Conservation (phyloP, 2,888 invertebrate genomes). For the Creontiades dilutus region DNA sequence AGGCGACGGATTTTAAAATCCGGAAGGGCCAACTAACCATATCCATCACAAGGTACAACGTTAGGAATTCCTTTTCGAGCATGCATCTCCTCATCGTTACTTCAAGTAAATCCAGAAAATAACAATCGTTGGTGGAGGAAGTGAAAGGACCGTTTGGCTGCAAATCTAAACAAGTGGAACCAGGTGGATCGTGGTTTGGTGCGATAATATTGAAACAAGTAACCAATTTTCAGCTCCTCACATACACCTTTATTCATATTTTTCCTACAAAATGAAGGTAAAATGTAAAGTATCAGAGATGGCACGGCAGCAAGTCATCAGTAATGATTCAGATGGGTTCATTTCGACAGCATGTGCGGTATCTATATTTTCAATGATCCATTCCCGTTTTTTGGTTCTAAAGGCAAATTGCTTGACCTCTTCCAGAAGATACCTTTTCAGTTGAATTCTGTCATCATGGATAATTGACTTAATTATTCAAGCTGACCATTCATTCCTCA, state of each 20-base stretch:
- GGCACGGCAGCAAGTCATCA: conserved; percentile 17
- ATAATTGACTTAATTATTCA: conserved; percentile 7
- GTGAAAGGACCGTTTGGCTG: conserved; percentile 33
- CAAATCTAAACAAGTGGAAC: neutral
- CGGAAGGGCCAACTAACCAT: too few relatives aligned
- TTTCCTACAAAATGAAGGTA: neutral
- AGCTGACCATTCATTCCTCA: neutral
- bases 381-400: neutral
- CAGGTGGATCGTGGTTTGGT: conserved; percentile 42
- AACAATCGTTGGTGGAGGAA: conserved; percentile 46
- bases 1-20: too few relatives aligned
- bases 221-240: conserved; percentile 26
- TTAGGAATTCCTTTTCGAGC: conserved; percentile 68
- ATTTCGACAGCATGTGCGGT: neutral
- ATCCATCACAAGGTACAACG: too few relatives aligned
- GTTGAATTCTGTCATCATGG: neutral
- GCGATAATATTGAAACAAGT: conserved; percentile 8
- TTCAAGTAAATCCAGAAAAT: conserved; percentile 61
- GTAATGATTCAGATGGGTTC: conserved; percentile 14
- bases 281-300: neutral
- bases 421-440: neutral
- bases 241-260: neutral
- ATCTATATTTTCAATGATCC: neutral
- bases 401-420: neutral
- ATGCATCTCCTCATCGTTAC: conserved; percentile 43